Evolutionary conservation across 2,888 invertebrate species (phyloP).

Genomic region (Plebejus argus): DNA sequence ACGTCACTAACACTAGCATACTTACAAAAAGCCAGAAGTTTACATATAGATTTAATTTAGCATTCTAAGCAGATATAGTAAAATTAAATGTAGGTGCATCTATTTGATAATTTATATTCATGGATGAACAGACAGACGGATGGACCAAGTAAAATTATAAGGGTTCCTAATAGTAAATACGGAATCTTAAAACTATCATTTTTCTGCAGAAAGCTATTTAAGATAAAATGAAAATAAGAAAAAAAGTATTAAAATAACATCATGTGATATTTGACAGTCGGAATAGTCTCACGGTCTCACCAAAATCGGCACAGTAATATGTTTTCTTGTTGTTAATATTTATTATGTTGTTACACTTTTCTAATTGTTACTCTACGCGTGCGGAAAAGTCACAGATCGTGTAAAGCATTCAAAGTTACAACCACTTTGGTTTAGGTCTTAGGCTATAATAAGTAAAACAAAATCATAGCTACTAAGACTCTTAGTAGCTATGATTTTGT

Average conservation of each 20-base stretch:
- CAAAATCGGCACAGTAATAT: background rate
- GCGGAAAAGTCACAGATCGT: background rate
- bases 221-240: background rate
- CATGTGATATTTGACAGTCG: background rate
- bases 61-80: too few species aligned
- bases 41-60: too few species aligned
- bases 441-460: too few species aligned
- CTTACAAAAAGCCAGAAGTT: too few species aligned
- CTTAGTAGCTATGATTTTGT: too few species aligned
- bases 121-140: too few species aligned
- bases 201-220: background rate
- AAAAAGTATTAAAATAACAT: constrained; percentile 12
- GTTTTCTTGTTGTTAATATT: background rate
- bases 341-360: constrained; percentile 4
- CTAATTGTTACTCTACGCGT: background rate
- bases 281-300: background rate
- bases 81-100: too few species aligned
- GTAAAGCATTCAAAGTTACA: background rate
- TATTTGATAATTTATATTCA: too few species aligned
- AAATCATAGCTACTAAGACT: too few species aligned
- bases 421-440: too few species aligned
- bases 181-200: background rate
- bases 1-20: too few species aligned
- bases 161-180: background rate
- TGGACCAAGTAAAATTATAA: background rate